Evolutionary conservation across 2,797 vertebrate species (phyloP).

Genomic region (Poeciliopsis presidionis): DNA sequence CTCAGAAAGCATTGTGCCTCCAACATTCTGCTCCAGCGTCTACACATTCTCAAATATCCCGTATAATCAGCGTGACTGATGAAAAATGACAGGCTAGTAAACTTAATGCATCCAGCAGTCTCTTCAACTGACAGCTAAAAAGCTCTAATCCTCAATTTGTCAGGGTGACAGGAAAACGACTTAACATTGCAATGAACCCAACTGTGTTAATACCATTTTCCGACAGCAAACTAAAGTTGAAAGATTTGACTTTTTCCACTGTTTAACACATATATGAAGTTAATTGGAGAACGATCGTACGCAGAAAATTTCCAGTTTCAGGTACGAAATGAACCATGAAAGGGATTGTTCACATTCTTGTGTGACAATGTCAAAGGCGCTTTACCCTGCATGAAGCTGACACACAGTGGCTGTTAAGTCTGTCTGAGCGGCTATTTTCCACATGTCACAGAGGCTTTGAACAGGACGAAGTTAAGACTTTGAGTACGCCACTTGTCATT

Average conservation of each 20-base stretch:
- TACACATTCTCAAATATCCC: slow-evolving; percentile 16
- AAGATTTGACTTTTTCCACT: slow-evolving; percentile 13
- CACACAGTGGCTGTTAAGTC: slow-evolving; percentile 43
- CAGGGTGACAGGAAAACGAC: slow-evolving; percentile 56
- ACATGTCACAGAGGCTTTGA: slow-evolving; percentile 54
- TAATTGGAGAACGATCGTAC: slow-evolving; percentile 30
- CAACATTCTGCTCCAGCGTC: slow-evolving; percentile 6
- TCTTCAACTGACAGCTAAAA: slow-evolving; percentile 62
- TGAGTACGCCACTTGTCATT: slow-evolving; percentile 53
- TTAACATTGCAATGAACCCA: slow-evolving; percentile 40
- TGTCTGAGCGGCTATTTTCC: slow-evolving; percentile 28
- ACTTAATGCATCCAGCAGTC: slow-evolving; percentile 73
- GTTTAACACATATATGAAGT: slow-evolving; percentile 28
- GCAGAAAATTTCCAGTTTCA: slow-evolving; percentile 37
- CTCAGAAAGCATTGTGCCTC: background rate
- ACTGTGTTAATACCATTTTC: slow-evolving; percentile 46
- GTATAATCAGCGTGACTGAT: slow-evolving; percentile 55
- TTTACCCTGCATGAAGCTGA: slow-evolving; percentile 44
- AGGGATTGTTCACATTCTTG: slow-evolving; percentile 26
- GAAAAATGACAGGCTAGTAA: slow-evolving; percentile 68
- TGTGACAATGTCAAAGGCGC: slow-evolving; percentile 39
- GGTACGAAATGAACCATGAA: slow-evolving; percentile 20
- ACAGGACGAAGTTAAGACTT: slow-evolving; percentile 61
- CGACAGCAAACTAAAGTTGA: slow-evolving; percentile 25
- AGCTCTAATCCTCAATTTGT: slow-evolving; percentile 59